Percentiles rank a stretch among this genome's conserved stretches.
phyloP scores from a whole-genome alignment of 1,140 invertebrate genomes.

The Bombus breviceps region DNA sequence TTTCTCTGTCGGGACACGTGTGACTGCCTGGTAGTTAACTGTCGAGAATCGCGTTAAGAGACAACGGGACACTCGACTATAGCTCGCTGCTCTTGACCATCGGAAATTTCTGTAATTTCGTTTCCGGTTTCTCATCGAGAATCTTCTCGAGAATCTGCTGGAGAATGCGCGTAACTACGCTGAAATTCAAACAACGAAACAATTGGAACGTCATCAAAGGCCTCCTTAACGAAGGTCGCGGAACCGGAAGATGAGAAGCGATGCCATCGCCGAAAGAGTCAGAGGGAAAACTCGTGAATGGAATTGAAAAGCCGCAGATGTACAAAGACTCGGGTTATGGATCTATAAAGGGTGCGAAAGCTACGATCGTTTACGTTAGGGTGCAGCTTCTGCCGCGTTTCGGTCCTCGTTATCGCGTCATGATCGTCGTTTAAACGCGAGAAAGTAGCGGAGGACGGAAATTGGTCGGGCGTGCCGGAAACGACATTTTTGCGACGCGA shows the following conservation, averaged over 20 bases:
- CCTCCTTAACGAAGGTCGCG: constrained; percentile 2
- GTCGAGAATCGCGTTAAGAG: too few species aligned
- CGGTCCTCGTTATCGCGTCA: constrained; percentile 14
- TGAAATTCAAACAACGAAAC: neutral
- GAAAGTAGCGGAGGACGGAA: constrained; percentile 12
- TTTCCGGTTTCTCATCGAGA: too few species aligned
- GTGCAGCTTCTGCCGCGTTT: neutral
- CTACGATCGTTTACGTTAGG: neutral
- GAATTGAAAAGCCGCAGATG: constrained; percentile 9
- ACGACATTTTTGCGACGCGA: constrained; percentile 13
- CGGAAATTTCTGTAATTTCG: too few species aligned
- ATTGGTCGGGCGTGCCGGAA: constrained; percentile 30
- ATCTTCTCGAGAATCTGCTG: neutral
- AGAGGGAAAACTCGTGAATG: neutral
- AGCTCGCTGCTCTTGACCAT: too few species aligned
- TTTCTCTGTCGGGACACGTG: neutral
- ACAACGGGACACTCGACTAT: too few species aligned
- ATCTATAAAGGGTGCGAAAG: neutral
- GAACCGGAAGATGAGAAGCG: neutral
- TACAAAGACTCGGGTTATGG: neutral
- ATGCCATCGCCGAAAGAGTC: neutral
- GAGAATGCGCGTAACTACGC: too few species aligned
- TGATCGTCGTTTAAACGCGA: constrained; percentile 19
- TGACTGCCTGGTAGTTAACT: too few species aligned
- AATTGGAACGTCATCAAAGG: neutral